Evolutionary conservation across 30 jellyfish, hydroid and myxozoan species (phyloP).

Genomic region (Rhopilema esculentum): DNA sequence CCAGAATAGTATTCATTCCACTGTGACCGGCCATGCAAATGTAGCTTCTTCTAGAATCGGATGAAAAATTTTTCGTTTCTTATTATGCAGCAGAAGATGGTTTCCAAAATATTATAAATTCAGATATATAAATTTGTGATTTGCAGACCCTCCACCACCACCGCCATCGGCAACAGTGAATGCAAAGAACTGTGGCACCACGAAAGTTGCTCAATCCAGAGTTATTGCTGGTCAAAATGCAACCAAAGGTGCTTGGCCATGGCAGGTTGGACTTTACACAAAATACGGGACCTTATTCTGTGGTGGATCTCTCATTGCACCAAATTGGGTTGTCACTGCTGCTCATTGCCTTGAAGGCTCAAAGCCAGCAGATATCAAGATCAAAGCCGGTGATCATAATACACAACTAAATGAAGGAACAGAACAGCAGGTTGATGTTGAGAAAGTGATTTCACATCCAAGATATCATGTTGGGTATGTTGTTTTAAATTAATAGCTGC

Average conservation of each 20-base stretch:
- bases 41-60: too few relatives aligned
- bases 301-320: slow-evolving; percentile 64
- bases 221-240: slow-evolving; percentile 66
- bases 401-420: slow-evolving; percentile 31
- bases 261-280: slow-evolving; percentile 58
- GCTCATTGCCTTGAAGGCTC: slow-evolving; percentile 49
- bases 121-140: too few relatives aligned
- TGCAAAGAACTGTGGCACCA: slow-evolving; percentile 36
- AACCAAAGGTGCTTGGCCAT: slow-evolving; percentile 75
- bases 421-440: slow-evolving; percentile 32
- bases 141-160: slow-evolving; percentile 34
- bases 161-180: slow-evolving; percentile 34
- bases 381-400: slow-evolving; percentile 49
- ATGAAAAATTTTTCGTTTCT: too few relatives aligned
- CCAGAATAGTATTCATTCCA: too few relatives aligned
- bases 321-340: slow-evolving; percentile 64
- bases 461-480: neutral
- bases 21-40: too few relatives aligned
- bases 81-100: too few relatives aligned
- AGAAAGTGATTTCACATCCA: slow-evolving; percentile 20
- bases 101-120: too few relatives aligned
- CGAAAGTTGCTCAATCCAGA: slow-evolving; percentile 32
- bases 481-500: too few relatives aligned
- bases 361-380: neutral
- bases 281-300: slow-evolving; percentile 15